phyloP scores from a whole-genome alignment of 2,888 invertebrate species.

The Thecophora atra region DNA sequence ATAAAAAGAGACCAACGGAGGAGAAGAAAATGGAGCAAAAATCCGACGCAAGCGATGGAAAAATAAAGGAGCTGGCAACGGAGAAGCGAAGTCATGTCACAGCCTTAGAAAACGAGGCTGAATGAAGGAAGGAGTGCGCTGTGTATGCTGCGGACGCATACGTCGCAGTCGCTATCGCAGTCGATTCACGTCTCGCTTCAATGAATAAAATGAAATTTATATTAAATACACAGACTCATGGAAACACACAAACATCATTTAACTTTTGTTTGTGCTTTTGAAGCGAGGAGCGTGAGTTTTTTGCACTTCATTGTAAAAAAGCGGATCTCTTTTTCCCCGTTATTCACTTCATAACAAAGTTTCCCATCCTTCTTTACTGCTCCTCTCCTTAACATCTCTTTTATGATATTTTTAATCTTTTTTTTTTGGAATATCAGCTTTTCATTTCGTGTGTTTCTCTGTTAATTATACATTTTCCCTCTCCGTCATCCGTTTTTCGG shows the following conservation, averaged over 20 bases:
- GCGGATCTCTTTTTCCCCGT: not conserved
- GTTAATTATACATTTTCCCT: too few relatives aligned
- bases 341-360: not conserved
- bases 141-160: not conserved
- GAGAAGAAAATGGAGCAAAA: not conserved
- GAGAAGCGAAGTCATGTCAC: slow-evolving; percentile 17
- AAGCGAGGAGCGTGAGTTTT: not conserved
- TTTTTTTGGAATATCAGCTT: too few relatives aligned
- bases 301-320: slow-evolving; percentile 16
- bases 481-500: too few relatives aligned
- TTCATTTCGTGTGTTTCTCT: too few relatives aligned
- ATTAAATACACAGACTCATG: slow-evolving; percentile 4
- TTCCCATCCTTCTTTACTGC: not conserved
- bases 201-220: slow-evolving; percentile 34
- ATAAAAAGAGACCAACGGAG: slow-evolving; percentile 21
- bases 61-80: not conserved
- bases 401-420: too few relatives aligned
- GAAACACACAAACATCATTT: not conserved
- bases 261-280: not conserved
- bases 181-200: slow-evolving; percentile 35
- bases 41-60: not conserved
- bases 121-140: not conserved
- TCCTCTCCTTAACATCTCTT: not conserved
- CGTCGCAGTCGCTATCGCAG: not conserved
- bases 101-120: slow-evolving; percentile 25